phyloP scores from a whole-genome alignment of 1,140 invertebrate genomes.

The Argopecten irradians region DNA sequence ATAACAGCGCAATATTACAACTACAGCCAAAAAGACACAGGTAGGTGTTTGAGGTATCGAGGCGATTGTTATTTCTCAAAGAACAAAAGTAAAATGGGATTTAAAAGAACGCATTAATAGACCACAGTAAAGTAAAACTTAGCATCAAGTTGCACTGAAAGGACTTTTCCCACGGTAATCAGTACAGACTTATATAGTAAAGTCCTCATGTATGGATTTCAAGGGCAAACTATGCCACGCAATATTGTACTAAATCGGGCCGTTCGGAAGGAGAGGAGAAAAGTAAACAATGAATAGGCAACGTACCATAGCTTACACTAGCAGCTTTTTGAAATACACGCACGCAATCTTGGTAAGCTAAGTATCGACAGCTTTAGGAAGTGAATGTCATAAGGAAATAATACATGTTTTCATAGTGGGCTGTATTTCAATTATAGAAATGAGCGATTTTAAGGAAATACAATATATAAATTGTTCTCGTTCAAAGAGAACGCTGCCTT shows the following conservation, averaged over 20 bases:
- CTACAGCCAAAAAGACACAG: not conserved
- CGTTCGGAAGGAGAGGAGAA: not conserved
- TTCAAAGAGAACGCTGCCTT: not conserved
- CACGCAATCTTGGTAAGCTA: not conserved
- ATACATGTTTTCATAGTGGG: not conserved
- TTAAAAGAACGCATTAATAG: constrained; percentile 4
- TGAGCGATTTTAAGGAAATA: not conserved
- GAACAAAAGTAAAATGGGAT: not conserved
- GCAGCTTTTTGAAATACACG: not conserved
- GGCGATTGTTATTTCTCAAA: not conserved
- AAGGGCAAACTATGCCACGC: not conserved
- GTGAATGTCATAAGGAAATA: not conserved
- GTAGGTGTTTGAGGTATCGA: not conserved
- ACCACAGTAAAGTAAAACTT: not conserved
- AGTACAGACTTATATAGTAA: not conserved
- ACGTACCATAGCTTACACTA: not conserved
- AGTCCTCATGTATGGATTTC: constrained; percentile 10
- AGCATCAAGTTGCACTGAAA: not conserved
- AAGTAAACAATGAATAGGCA: not conserved
- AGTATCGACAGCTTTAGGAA: not conserved
- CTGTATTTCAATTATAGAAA: not conserved
- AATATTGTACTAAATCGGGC: constrained; percentile 9
- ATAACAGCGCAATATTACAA: not conserved
- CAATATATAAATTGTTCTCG: not conserved
- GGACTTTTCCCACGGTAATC: constrained; percentile 5